phyloP scores from a whole-genome alignment of 1,140 invertebrate genomes.

The Goniozus legneri region DNA sequence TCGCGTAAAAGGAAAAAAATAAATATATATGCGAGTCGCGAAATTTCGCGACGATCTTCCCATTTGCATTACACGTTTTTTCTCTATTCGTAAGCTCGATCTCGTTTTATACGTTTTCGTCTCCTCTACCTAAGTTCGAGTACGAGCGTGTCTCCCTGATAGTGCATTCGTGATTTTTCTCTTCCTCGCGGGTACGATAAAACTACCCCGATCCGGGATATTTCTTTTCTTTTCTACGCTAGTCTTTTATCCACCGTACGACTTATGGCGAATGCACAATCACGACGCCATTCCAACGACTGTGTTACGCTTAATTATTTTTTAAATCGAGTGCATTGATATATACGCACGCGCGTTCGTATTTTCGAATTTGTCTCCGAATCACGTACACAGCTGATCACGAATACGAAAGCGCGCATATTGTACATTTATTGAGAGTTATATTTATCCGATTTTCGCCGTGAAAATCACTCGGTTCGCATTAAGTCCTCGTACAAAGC shows the following conservation, averaged over 20 bases:
- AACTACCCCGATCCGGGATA: not conserved
- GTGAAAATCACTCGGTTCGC: slow-evolving; percentile 39
- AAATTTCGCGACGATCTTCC: not conserved
- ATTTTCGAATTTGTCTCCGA: not conserved
- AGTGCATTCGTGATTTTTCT: not conserved
- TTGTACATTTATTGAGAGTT: not conserved
- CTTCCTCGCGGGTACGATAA: not conserved
- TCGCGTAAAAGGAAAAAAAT: too few species aligned
- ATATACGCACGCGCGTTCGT: not conserved
- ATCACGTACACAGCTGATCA: not conserved
- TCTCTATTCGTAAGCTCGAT: too few species aligned
- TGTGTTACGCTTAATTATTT: not conserved
- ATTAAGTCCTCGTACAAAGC: slow-evolving; percentile 46
- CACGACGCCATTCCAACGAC: not conserved
- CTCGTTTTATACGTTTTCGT: too few species aligned
- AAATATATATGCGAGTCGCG: not conserved
- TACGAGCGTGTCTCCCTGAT: not conserved
- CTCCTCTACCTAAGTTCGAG: not conserved
- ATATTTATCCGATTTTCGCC: slow-evolving; percentile 4
- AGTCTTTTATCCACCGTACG: not conserved
- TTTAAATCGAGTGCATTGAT: not conserved
- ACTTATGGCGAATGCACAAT: not conserved
- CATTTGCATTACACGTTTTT: not conserved
- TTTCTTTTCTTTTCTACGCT: not conserved
- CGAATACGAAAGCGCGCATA: not conserved